Evolutionary conservation across 2,113 vertebrate species (phyloP).

Genomic region (Paradoxurus hermaphroditus): DNA sequence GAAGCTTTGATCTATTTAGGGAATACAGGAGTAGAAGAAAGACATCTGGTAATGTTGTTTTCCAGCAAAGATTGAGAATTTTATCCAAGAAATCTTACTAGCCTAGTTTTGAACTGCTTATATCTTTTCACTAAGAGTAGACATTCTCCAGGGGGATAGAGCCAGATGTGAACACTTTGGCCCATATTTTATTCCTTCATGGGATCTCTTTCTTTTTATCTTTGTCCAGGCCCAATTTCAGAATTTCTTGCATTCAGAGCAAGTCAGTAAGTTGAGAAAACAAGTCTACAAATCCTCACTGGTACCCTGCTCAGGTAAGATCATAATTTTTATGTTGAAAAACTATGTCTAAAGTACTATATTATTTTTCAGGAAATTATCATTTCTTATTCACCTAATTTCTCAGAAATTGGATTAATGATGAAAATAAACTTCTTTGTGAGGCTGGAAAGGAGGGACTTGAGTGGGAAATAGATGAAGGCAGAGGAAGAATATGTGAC

Average conservation of each 20-base stretch:
- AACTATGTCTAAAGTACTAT: background rate
- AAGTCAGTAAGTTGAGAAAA: slow-evolving; percentile 6
- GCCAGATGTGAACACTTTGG: background rate
- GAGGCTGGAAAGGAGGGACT: background rate
- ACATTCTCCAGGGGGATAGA: background rate
- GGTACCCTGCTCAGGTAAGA: background rate
- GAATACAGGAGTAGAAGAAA: background rate
- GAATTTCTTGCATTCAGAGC: background rate
- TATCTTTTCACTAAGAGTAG: background rate
- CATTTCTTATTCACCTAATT: background rate
- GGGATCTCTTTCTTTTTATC: background rate
- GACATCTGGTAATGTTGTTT: slow-evolving; percentile 56
- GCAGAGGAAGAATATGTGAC: background rate
- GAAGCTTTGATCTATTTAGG: slow-evolving; percentile 39
- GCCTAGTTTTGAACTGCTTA: slow-evolving; percentile 28
- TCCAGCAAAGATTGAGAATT: slow-evolving; percentile 12
- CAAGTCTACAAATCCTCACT: background rate
- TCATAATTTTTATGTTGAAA: slow-evolving; percentile 21
- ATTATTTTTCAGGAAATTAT: background rate
- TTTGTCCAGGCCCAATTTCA: slow-evolving; percentile 17
- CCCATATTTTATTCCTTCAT: slow-evolving; percentile 33
- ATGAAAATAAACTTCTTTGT: background rate
- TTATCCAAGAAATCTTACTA: slow-evolving; percentile 47
- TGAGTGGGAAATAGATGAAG: background rate
- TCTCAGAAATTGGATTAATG: background rate